Base-by-base conservation (phyloP, 2,797 vertebrate genomes). In the Telmatherina bonti region DNA sequence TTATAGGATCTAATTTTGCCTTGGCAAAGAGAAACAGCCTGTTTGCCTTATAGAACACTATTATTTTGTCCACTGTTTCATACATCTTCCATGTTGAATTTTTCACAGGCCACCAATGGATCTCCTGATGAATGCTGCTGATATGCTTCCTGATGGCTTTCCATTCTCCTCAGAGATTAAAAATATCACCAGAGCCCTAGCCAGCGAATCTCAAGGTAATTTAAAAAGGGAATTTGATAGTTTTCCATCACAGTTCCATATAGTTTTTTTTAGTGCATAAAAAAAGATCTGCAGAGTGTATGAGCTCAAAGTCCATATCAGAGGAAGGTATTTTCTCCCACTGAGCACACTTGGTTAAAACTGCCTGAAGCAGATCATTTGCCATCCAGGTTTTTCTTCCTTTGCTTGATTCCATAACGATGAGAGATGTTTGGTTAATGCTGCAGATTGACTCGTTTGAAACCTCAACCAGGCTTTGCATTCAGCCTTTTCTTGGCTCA, bases 121-220 rank as follows among this genome's bases (percentile, higher is more conserved):
- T 57, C 38, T 91, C 60, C 74, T 94, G 82, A 53, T 3, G 31
- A 67, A 92, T 53, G 65, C 82, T 2, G 68, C 74, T 22, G 36
- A 64, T n/a, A 67, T 73, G 75, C 74, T 95, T 77, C 92, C 94
- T 0, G 78, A 88, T 27, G 88, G 61, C 58, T 73, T 93, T 27
- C 92, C 91, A 22, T 91, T 90, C 56, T 64, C 84, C 26, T 9
- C 78, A 0, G 15, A 69, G 55, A 77, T 94, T 8, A 93, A 90
- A 87, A 80, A 88, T 45, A 54, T 94, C 70, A 76, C 82, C 43
- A 71, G 3, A 75, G 73, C 53, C 12, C 78, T 94, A 47, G 87
- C 89, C 63, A 79, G 7, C 2, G 93, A 93, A 82, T 80, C 88
- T 66, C 79, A 85, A 92, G 93, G 95, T 95, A 93, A 82, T 70